Evolutionary conservation across 2,797 vertebrate genomes (phyloP).

Genomic region (Parotocinclus haroldoi): DNA sequence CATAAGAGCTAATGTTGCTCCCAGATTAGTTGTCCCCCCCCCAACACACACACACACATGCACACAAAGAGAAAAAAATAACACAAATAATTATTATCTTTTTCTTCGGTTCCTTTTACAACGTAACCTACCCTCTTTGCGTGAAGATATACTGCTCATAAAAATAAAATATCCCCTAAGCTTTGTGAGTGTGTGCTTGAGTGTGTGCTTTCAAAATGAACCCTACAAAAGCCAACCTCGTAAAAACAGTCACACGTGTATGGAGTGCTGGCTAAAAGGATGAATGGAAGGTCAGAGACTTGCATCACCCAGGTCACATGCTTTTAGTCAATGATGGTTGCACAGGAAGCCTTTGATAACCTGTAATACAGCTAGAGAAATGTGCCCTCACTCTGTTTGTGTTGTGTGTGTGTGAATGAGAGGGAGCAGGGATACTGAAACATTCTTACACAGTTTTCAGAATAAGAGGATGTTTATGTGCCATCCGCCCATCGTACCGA

Average conservation of each 20-base stretch:
- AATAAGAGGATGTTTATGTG: constrained; percentile 25
- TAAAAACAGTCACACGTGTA: neutral
- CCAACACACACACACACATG: too few species aligned
- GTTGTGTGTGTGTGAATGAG: neutral
- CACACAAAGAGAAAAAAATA: too few species aligned
- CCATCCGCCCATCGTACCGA: constrained; percentile 13
- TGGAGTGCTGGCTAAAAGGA: neutral
- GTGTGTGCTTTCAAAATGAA: neutral
- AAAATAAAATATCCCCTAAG: too few species aligned
- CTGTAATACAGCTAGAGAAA: constrained; percentile 8
- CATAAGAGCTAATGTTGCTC: too few species aligned
- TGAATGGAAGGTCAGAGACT: neutral
- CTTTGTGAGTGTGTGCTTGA: too few species aligned
- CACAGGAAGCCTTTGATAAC: constrained; percentile 16
- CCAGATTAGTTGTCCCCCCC: too few species aligned
- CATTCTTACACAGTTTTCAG: constrained; percentile 42
- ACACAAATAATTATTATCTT: too few species aligned
- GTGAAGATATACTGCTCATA: too few species aligned
- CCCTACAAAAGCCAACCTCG: too few species aligned
- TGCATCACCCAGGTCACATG: constrained; percentile 1
- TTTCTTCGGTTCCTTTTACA: too few species aligned
- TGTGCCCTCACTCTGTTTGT: neutral
- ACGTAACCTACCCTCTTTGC: too few species aligned
- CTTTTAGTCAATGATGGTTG: constrained; percentile 24
- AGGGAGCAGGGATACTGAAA: constrained; percentile 10